Conservation (phyloP, 2,113 vertebrate species). For the Fregata magnificens region DNA sequence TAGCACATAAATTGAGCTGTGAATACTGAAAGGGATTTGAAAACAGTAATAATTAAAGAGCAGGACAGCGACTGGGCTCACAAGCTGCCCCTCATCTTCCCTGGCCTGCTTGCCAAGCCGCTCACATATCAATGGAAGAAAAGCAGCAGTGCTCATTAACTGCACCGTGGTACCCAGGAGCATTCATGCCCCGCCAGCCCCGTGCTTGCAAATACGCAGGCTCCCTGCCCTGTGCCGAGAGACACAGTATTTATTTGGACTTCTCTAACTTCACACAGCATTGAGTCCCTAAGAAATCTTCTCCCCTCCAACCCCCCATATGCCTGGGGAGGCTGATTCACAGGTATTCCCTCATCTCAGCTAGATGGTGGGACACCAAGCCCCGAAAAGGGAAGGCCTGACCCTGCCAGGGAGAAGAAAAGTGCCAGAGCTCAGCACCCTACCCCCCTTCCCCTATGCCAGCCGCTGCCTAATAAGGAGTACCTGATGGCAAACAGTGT, state of each 20-base stretch:
- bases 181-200: neutral
- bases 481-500: neutral
- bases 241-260: neutral
- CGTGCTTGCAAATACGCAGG: neutral
- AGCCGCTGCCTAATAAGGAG: neutral
- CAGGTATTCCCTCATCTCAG: neutral
- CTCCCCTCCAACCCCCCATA: neutral
- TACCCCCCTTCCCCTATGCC: neutral
- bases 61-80: neutral
- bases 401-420: neutral
- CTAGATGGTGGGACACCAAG: neutral
- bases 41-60: slow-evolving; percentile 51
- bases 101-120: neutral
- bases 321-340: neutral
- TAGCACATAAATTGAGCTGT: slow-evolving; percentile 55
- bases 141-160: neutral
- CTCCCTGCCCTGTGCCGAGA: neutral
- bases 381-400: neutral
- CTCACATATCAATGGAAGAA: neutral
- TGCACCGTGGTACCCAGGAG: neutral
- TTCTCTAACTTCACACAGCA: neutral
- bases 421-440: neutral
- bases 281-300: neutral
- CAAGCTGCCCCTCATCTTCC: neutral
- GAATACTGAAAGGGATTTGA: slow-evolving; percentile 53